Conservation (phyloP, 1,140 invertebrate species). For the Drosophila repleta region DNA sequence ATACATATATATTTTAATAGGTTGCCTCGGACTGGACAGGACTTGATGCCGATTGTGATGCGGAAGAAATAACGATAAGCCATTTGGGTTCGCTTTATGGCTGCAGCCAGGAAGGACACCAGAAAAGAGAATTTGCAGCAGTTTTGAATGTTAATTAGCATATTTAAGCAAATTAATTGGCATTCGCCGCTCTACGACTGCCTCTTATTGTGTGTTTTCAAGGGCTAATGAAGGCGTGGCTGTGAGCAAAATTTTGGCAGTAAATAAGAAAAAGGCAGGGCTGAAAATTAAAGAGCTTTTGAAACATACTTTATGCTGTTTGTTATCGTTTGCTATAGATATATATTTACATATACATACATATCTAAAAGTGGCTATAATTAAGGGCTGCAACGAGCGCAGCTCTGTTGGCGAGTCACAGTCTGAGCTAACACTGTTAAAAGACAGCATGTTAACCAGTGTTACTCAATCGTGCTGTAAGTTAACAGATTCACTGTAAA, state of each 20-base stretch:
- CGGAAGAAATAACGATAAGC: conserved; percentile 74
- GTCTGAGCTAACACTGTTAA: too few species aligned
- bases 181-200: conserved; percentile 19
- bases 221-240: conserved; percentile 16
- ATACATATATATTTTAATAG: conserved; percentile 72
- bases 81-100: conserved; percentile 30
- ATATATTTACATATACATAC: too few species aligned
- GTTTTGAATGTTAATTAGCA: conserved; percentile 60
- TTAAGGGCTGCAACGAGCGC: too few species aligned
- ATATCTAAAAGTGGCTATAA: too few species aligned
- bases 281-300: not conserved
- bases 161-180: conserved; percentile 74
- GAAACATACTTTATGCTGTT: too few species aligned
- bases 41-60: conserved; percentile 43
- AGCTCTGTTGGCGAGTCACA: too few species aligned
- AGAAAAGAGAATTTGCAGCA: conserved; percentile 4
- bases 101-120: not conserved
- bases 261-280: not conserved
- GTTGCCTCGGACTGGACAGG: conserved; percentile 19
- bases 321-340: too few species aligned
- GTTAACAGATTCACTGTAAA: too few species aligned
- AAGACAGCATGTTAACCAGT: too few species aligned
- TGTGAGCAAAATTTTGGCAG: not conserved
- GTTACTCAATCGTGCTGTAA: too few species aligned
- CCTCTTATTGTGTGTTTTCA: conserved; percentile 35